Evolutionary conservation across 1,140 invertebrate species (phyloP).

Genomic region (Caenorhabditis briggsae): DNA sequence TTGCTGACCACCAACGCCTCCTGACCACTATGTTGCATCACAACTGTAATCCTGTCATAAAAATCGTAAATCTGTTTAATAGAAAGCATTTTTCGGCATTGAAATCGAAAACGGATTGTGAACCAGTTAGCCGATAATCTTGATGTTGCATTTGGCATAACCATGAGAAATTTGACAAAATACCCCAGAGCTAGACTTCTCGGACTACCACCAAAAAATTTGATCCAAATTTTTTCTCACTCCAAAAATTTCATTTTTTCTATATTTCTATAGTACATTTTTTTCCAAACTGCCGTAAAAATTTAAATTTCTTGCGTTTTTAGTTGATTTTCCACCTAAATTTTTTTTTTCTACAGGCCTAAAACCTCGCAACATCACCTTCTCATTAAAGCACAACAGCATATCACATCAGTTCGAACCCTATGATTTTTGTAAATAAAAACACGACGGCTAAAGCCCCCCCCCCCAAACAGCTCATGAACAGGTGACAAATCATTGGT

Average conservation of each 20-base stretch:
- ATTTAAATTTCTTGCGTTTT: too few relatives aligned
- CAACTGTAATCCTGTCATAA: neutral
- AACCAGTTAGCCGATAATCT: conserved; percentile 22
- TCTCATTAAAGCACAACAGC: too few relatives aligned
- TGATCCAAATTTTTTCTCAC: too few relatives aligned
- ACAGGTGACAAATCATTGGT: conserved; percentile 22
- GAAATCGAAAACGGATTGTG: neutral
- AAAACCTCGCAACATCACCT: too few relatives aligned
- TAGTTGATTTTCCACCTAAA: too few relatives aligned
- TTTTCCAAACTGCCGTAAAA: too few relatives aligned
- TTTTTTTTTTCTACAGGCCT: too few relatives aligned
- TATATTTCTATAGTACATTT: too few relatives aligned
- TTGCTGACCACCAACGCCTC: neutral
- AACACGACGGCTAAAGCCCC: neutral
- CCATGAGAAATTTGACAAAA: neutral
- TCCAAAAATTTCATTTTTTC: too few relatives aligned
- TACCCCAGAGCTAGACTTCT: neutral
- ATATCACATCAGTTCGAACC: too few relatives aligned
- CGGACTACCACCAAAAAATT: too few relatives aligned
- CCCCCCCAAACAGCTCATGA: neutral
- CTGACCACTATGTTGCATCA: neutral
- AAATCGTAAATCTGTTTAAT: neutral
- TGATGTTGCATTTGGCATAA: neutral
- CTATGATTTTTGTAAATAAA: too few relatives aligned
- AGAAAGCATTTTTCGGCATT: neutral